Evolutionary conservation across 1,140 invertebrate genomes (phyloP), one percentile per base, ranked within the genome.

Genomic region (Leucophenga varia): DNA sequence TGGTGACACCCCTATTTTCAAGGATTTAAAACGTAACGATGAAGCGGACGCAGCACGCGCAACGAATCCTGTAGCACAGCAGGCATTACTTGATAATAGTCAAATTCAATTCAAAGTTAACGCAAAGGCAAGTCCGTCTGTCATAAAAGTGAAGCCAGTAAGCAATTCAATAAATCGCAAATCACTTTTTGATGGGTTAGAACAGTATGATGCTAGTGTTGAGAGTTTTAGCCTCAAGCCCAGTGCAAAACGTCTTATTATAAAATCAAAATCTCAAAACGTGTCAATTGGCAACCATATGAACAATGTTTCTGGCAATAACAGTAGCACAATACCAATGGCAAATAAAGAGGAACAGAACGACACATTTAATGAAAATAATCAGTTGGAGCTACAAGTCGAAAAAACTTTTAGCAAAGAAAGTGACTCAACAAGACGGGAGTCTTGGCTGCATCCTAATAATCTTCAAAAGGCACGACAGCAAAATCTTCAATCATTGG

Each of bases 1-100:
- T 59, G 88, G 88, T n/a, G 86, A 89, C 71, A 86, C 85, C 32
- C 84, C 87, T 6, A 77, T 90, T 7, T 82, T 90, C 47, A 86
- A 87, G 67, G 87, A 88, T 72, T 64, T 90, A 1, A 79, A 85
- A 40, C 47, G 69, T 8, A 59, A 48, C 44, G 59, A 82, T 10
- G 86, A 86, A 63, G 74, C 81, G 20, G 86, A 89, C 53, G 85
- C 88, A 9, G 73, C 88, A n/a, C 87, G 88, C 63, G 85, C 88
- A 12, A 84, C 86, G 1, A 88, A 87, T 76, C 80, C 86, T 6
- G 73, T 80, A 5, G 82, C 86, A 9, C 85, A 87, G 63, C 84
- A 85, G 65, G 64, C 85, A 40, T 64, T 85, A 32, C 52, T 79
- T 52, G 70, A 84, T 38, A 71, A 65, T 47, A 76, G 10, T 65